Percentiles rank a stretch among this genome's conserved stretches.
These are phyloP conservation scores for Pachyramphus minor DNA, from an alignment of 2,113 vertebrate species.

Conservation along the genomic window DNA sequence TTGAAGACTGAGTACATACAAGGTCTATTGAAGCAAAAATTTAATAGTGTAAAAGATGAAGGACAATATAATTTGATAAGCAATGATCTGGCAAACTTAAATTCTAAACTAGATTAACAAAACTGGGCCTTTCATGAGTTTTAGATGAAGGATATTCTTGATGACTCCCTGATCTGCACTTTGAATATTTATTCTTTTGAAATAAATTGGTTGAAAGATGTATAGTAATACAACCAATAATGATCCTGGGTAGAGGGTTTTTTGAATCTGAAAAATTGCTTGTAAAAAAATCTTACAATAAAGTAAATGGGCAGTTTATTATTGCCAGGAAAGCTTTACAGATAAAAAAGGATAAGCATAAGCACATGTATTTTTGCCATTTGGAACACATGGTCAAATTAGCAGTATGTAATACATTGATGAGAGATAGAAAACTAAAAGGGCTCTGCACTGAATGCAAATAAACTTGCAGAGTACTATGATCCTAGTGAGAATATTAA, in stretches of 20 bases:
- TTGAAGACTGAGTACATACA: background rate
- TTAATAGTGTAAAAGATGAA: background rate
- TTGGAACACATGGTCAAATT: background rate
- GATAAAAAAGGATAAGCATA: background rate
- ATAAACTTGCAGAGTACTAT: background rate
- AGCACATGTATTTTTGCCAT: background rate
- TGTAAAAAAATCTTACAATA: background rate
- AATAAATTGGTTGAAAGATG: background rate
- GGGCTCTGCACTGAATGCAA: background rate
- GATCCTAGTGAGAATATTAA: background rate
- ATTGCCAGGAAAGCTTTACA: background rate
- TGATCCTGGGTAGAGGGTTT: background rate
- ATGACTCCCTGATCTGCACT: background rate
- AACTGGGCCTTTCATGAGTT: background rate
- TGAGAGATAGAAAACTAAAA: background rate
- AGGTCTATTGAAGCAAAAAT: background rate
- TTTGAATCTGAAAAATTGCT: background rate
- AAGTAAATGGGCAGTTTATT: background rate
- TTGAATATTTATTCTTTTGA: background rate
- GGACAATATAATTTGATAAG: background rate
- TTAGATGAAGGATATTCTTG: background rate
- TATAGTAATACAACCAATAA: background rate
- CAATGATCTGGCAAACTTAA: background rate
- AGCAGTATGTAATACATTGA: fast-evolving
- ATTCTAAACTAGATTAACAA: background rate